These are phyloP conservation scores for Bombus soroeensis DNA, from an alignment of 1,140 invertebrate species.

Conservation along the genomic window DNA sequence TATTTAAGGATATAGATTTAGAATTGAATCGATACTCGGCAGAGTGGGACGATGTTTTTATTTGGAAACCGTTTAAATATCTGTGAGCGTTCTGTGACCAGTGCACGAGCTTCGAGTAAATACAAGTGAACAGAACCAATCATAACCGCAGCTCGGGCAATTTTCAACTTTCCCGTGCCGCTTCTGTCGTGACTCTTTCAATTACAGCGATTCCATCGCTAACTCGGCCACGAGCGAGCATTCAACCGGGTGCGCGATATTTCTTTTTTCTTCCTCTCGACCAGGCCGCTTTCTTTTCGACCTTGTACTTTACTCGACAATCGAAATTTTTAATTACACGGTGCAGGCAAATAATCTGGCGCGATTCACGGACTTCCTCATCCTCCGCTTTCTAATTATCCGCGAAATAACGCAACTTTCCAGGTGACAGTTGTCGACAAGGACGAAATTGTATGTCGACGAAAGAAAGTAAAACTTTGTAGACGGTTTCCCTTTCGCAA, in stretches of 20 bases:
- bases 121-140: background rate
- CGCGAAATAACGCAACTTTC: background rate
- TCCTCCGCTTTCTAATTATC: slow-evolving; percentile 4
- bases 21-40: background rate
- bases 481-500: background rate
- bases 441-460: background rate
- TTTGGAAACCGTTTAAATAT: background rate
- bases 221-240: background rate
- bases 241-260: slow-evolving; percentile 3
- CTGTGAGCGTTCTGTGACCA: background rate
- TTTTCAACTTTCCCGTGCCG: slow-evolving; percentile 1
- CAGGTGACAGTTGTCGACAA: background rate
- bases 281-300: background rate
- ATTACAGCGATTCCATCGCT: slow-evolving; percentile 18
- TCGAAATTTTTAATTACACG: slow-evolving; percentile 54
- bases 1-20: background rate
- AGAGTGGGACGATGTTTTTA: background rate
- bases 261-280: background rate
- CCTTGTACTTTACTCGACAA: background rate
- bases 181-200: slow-evolving; percentile 8
- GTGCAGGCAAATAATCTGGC: background rate
- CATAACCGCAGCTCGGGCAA: slow-evolving; percentile 8
- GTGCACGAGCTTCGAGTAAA: background rate
- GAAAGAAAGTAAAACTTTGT: background rate
- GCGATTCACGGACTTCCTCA: background rate